phyloP scores from a whole-genome alignment of 2,888 invertebrate species.

The Galeopsomyia nigrocyanea region DNA sequence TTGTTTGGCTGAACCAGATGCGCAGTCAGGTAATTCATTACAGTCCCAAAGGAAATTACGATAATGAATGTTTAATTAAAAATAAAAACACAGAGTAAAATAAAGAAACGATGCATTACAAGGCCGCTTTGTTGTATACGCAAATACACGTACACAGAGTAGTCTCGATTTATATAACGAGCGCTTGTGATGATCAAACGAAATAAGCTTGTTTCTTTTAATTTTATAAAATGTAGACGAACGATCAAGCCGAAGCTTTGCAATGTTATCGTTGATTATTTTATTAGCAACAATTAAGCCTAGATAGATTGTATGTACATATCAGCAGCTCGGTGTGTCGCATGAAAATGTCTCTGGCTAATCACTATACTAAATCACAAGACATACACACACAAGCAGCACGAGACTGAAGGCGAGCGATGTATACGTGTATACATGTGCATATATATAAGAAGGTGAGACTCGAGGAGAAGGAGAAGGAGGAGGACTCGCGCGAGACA shows the following conservation, averaged over 20 bases:
- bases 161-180: neutral
- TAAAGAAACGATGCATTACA: slow-evolving; percentile 46
- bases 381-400: neutral
- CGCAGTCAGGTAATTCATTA: slow-evolving; percentile 66
- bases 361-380: neutral
- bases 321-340: slow-evolving; percentile 12
- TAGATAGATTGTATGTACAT: neutral
- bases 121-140: slow-evolving; percentile 27
- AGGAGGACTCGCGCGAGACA: neutral
- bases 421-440: neutral
- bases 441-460: neutral
- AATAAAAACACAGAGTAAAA: slow-evolving; percentile 37
- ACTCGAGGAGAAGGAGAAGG: no score
- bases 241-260: slow-evolving; percentile 12
- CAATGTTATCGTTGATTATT: slow-evolving; percentile 41
- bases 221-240: neutral
- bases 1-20: slow-evolving; percentile 67
- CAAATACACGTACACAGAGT: slow-evolving; percentile 16
- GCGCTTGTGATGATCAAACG: neutral
- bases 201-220: slow-evolving; percentile 7
- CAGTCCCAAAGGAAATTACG: slow-evolving; percentile 46
- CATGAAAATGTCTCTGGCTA: slow-evolving; percentile 19
- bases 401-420: slow-evolving; percentile 10
- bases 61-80: slow-evolving; percentile 37
- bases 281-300: slow-evolving; percentile 22